Base-by-base conservation (phyloP, 1,140 invertebrate species). In the Rhynchophorus ferrugineus region DNA sequence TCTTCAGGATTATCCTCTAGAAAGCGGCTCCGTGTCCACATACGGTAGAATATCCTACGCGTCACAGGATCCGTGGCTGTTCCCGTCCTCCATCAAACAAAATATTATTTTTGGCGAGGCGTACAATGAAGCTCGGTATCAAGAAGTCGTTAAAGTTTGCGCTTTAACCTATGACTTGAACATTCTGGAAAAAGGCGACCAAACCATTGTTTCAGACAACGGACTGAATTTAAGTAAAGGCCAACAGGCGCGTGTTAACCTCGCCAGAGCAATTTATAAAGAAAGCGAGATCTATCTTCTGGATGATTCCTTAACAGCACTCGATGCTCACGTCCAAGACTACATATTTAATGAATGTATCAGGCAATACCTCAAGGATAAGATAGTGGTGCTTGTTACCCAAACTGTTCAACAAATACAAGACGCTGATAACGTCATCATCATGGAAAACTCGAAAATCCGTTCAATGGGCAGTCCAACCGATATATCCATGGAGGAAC, bases 211-310 rank as follows among this genome's bases (percentile, higher is more conserved):
- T 2, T 87, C 87, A 24, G 89, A 94, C 61, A 76, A 83, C 68
- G 89, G 90, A 36, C 76, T 82, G 7, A 81, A 81, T 29, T 69
- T 90, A 2, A 89, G 84, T 58, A 89, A 88, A 22, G 89, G 94
- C 38, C 94, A 97, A 70, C 84, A 89, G 60, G 91, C 92, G 0
- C 78, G 93, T 61, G 85, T 97, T 3, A 92, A 89, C 63, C 71
- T 94, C 22, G 91, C 91, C 0, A 78, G 89, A 48, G 81, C 89
- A 9, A 75, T 92, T 3, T 93, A 93, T 69, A 78, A 80, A 42
- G 78, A 84, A 68, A 80, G 83, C 3, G 83, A 87, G 60, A 79
- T 91, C 34, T 91, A 88, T 61, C 69, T 91, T 0, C 68, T 91
- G n/a, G 89, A 91, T 67, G 88, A 91, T 71, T 86, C 85, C 1